Conservation (phyloP, 2,888 invertebrate genomes). For the Trichopoda pennipes region DNA sequence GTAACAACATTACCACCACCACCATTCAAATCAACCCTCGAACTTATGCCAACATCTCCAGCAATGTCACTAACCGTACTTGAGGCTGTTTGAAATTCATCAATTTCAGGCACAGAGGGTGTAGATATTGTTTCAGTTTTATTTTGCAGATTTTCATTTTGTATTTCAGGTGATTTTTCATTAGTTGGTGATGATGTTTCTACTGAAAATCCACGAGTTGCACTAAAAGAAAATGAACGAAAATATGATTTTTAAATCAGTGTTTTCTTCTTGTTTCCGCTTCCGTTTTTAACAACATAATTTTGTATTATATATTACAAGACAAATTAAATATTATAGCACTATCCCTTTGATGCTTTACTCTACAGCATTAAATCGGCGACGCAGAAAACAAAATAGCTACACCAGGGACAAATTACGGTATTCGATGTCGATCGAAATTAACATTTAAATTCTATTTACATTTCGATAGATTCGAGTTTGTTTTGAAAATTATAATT, state of each 20-base stretch:
- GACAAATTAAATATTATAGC: no score
- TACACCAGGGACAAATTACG: no score
- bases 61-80: conserved; percentile 70
- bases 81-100: conserved; percentile 75
- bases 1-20: conserved; percentile 10
- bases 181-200: conserved; percentile 78
- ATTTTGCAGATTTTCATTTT: conserved; percentile 65
- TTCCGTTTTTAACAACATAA: no score
- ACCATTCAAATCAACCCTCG: conserved; percentile 27
- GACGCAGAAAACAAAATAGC: no score
- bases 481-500: no score
- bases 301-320: no score
- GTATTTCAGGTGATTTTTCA: conserved; percentile 73
- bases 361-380: background rate
- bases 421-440: no score
- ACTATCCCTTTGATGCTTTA: no score
- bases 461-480: no score
- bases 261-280: no score
- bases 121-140: conserved; percentile 60
- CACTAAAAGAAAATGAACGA: conserved; percentile 68
- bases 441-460: no score
- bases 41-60: conserved; percentile 37
- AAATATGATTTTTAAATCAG: background rate
- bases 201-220: conserved; percentile 78
- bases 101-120: conserved; percentile 75